Base-by-base conservation (phyloP, 1,140 invertebrate species). In the Chelonus insularis region DNA sequence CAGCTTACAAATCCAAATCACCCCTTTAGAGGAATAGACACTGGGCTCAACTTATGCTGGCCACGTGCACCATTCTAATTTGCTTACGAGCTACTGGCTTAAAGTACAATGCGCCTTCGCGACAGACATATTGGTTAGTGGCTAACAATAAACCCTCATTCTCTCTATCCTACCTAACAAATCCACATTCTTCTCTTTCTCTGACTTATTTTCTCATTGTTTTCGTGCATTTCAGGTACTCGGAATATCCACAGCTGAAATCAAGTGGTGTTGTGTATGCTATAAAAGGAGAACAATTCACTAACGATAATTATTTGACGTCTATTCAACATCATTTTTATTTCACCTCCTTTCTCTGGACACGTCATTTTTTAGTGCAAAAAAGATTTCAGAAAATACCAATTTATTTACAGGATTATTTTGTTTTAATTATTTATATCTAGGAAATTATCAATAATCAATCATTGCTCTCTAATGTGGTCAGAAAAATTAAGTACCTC, bases 61-160 rank as follows among this genome's bases (percentile, higher is more conserved):
- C 73, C 73, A 75, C 73, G 73, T 75, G 73, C 73, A 54, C 69
- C 66, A 69, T 72, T 73, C 72, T 75, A 75, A 75, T 75, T 75
- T 75, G 73, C 72, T 75, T 73, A 73, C 73, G 69, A 70, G 72
- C 63, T 58, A 43, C 57, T 63, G 57, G 55, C 58, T 37, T 56
- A 51, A 57, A 70, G 60, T 54, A 74, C 72, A 73, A 73, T 72
- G 67, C 65, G 47, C 60, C 60, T 64, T 67, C 48, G 41, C 66
- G 57, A 63, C 48, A 58, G 39, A 65, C 65, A 65, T 55, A 58
- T 59, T 57, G 55, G 57, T 57, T 60, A 34, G 58, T 23, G 36
- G 16, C 23, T 58, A 66, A 73, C 72, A 73, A 74, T 74, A 65
- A 60, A 50, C 60, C 25, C 18, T 57, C 45, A 50, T 37, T 14